phyloP scores from a whole-genome alignment of 2,888 invertebrate genomes.

The Adelognathus sp. region DNA sequence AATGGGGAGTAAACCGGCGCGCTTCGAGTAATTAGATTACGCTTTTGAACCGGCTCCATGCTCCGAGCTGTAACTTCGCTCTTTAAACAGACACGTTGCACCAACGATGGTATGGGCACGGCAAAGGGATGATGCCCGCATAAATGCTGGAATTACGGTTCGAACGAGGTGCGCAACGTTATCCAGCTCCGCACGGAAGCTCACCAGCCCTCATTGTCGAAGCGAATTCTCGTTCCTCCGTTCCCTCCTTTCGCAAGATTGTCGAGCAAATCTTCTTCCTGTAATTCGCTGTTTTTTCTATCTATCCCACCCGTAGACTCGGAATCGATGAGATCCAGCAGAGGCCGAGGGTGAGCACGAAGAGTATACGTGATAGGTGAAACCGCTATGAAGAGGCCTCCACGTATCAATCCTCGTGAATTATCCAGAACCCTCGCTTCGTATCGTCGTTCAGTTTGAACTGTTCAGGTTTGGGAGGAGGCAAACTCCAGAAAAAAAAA shows the following conservation, averaged over 20 bases:
- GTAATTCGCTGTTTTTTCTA: background rate
- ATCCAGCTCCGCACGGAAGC: constrained; percentile 1
- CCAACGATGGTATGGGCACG: background rate
- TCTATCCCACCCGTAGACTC: background rate
- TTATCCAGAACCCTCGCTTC: constrained; percentile 44
- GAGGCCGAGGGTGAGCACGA: background rate
- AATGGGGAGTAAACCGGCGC: background rate
- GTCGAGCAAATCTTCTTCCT: constrained; percentile 33
- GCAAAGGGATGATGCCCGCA: constrained; percentile 47
- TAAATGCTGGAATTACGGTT: constrained; percentile 38
- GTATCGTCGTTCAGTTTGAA: constrained; percentile 33
- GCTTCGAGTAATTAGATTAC: constrained; percentile 66
- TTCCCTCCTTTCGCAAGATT: constrained; percentile 24
- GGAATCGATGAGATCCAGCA: constrained; percentile 14
- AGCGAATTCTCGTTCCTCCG: background rate
- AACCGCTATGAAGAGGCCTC: background rate
- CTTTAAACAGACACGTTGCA: constrained; percentile 32
- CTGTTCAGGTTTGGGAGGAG: constrained; percentile 23
- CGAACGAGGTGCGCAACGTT: constrained; percentile 26
- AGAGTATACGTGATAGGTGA: constrained; percentile 40
- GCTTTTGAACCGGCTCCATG: constrained; percentile 58
- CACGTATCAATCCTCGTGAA: constrained; percentile 58
- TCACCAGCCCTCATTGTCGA: constrained; percentile 20
- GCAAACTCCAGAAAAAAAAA: constrained; percentile 27
- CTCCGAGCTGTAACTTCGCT: constrained; percentile 9